Evolutionary conservation across 2,888 invertebrate genomes (phyloP).

Genomic region (Leucophora obtusa): DNA sequence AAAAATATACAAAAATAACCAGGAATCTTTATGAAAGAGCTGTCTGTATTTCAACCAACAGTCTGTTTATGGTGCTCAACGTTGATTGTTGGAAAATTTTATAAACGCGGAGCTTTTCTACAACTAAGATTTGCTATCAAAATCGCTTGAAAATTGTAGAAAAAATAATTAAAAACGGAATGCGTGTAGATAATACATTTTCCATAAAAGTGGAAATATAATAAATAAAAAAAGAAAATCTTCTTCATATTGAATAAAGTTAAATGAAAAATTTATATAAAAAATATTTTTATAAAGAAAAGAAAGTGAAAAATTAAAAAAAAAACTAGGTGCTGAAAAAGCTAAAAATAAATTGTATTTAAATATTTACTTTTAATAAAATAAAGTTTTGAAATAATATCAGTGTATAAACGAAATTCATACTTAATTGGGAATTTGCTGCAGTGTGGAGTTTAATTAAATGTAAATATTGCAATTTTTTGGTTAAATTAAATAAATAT

Average conservation of each 20-base stretch:
- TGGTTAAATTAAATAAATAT: not conserved
- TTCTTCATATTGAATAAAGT: slow-evolving; percentile 6
- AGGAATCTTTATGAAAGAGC: slow-evolving; percentile 37
- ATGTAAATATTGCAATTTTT: not conserved
- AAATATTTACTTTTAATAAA: not conserved
- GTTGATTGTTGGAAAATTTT: slow-evolving; percentile 33
- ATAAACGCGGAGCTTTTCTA: slow-evolving; percentile 29
- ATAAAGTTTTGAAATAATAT: not conserved
- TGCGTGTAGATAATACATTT: slow-evolving; percentile 37
- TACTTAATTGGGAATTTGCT: not conserved
- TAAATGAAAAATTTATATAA: slow-evolving; percentile 2
- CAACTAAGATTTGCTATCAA: slow-evolving; percentile 14
- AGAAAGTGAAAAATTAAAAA: not conserved
- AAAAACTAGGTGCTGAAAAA: not conserved
- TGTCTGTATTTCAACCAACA: slow-evolving; percentile 42
- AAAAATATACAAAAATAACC: slow-evolving; percentile 8
- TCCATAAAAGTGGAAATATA: slow-evolving; percentile 32
- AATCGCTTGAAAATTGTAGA: slow-evolving; percentile 27
- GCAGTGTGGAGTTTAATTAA: not conserved
- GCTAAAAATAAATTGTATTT: not conserved
- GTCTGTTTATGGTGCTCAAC: slow-evolving; percentile 63
- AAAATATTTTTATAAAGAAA: not conserved
- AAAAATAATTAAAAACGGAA: slow-evolving; percentile 41
- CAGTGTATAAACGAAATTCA: not conserved
- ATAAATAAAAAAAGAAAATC: slow-evolving; percentile 24